Evolutionary conservation across 2,113 vertebrate species (phyloP).

Genomic region (Cichladusa arquata): DNA sequence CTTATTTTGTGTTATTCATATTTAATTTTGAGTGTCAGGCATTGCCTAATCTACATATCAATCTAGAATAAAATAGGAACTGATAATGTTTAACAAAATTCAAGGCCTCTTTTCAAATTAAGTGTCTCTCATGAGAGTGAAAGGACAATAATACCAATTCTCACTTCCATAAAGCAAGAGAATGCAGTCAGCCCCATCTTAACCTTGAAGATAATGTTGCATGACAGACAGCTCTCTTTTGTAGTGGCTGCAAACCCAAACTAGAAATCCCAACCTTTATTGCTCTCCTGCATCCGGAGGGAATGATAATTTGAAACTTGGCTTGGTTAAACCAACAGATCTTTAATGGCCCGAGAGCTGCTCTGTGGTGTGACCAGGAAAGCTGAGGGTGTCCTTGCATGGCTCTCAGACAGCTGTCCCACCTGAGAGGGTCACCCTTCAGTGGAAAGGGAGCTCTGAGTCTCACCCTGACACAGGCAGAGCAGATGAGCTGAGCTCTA

Average conservation of each 20-base stretch:
- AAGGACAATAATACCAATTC: constrained; percentile 4
- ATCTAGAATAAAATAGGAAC: constrained; percentile 14
- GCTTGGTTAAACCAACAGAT: neutral
- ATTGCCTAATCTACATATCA: neutral
- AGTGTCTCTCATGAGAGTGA: neutral
- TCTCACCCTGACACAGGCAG: neutral
- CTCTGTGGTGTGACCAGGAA: neutral
- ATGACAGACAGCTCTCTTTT: neutral
- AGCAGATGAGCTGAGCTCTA: neutral
- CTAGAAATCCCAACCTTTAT: neutral
- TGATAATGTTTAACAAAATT: constrained; percentile 26
- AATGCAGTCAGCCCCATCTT: neutral
- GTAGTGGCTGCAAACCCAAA: neutral
- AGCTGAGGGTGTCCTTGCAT: neutral
- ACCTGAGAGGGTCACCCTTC: neutral
- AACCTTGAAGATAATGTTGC: neutral
- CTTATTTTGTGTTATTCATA: constrained; percentile 6
- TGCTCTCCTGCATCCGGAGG: neutral
- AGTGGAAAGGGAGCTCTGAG: neutral
- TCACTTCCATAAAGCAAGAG: neutral
- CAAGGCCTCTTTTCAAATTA: constrained; percentile 31
- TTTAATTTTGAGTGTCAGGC: neutral
- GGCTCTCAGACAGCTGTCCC: neutral
- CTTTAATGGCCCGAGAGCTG: neutral
- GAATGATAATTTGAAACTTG: neutral